Evolutionary conservation across 2,113 vertebrate species (phyloP).

Genomic region (Thomomys bottae): DNA sequence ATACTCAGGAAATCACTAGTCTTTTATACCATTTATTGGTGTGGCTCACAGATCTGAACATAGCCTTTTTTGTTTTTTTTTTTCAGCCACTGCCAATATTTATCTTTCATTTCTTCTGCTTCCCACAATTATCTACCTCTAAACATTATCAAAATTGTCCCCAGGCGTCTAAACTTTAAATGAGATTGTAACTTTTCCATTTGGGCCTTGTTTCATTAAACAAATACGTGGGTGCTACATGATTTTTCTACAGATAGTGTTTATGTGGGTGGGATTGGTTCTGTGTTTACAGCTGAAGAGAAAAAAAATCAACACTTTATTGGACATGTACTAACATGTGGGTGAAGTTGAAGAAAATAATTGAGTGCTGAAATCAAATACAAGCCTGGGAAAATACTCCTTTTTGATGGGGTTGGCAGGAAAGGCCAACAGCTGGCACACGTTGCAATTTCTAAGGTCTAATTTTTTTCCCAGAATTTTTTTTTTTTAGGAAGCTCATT

Average conservation of each 20-base stretch:
- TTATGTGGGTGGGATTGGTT: conserved; percentile 65
- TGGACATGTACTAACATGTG: conserved; percentile 73
- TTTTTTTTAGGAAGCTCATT: neutral
- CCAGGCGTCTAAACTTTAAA: conserved; percentile 72
- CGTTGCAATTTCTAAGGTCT: conserved; percentile 1
- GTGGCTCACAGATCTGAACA: conserved; percentile 52
- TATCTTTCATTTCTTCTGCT: conserved; percentile 66
- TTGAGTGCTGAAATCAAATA: conserved; percentile 79
- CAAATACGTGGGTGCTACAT: conserved; percentile 72
- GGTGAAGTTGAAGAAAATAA: conserved; percentile 76
- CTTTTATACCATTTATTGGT: conserved; percentile 51
- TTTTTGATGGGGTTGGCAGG: conserved; percentile 53
- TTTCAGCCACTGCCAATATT: conserved; percentile 67
- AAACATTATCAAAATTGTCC: conserved; percentile 74
- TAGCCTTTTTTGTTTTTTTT: conserved; percentile 60
- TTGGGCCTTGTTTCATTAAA: conserved; percentile 74
- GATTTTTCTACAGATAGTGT: conserved; percentile 72
- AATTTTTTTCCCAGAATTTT: neutral
- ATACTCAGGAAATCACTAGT: conserved; percentile 28
- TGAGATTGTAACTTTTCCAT: conserved; percentile 64
- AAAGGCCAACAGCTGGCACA: conserved; percentile 56
- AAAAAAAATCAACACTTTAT: conserved; percentile 78
- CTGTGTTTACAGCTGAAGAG: conserved; percentile 75
- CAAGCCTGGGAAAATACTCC: conserved; percentile 74
- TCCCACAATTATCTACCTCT: conserved; percentile 76